Base-by-base conservation (phyloP, 2,113 vertebrate genomes). In the Hyaena hyaena region DNA sequence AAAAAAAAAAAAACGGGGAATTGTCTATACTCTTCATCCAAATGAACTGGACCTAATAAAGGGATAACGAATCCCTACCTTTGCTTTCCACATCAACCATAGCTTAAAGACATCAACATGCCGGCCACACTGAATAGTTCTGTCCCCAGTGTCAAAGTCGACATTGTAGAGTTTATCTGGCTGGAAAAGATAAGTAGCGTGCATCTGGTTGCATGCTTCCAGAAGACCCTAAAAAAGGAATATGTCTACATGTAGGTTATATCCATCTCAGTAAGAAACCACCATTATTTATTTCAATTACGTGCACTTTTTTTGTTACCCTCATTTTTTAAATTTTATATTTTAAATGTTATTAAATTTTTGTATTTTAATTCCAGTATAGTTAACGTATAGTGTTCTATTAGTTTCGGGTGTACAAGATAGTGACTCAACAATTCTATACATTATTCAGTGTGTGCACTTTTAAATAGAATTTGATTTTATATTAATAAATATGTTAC, bases 1-100 rank as follows among this genome's bases (percentile, higher is more conserved):
- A 39, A 94, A 81, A 89, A 73, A 39, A 39, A 39, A 35, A 35
- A 35, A 73, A 15, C 6, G 10, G 19, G 10, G 19, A 73, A 87
- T 69, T 33, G 3, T 63, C 76, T 87, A 26, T 43, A 43, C 5
- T 80, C 17, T 55, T 11, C 10, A 63, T 33, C 14, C 43, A 87
- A 80, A 77, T n/a, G n/a, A 66, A 9, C 11, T 61, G 23, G 31
- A 39, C 58, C 77, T 95, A 24, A 14, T n/a, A n/a, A 82, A 71
- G 86, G 35, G 24, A n/a, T 31, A 53, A 4, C 33, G 33, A 28
- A 39, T 79, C 16, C 31, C 11, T 97, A 99, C 98, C 98, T 99
- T 99, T 55, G 98, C 98, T 96, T 99, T 99, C 98, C 97, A 99
- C 98, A 98, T 99, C 79, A 99, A 97, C 98, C 98, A 99, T 9